Conservation (phyloP, 2,797 vertebrate species). For the Champsocephalus esox region DNA sequence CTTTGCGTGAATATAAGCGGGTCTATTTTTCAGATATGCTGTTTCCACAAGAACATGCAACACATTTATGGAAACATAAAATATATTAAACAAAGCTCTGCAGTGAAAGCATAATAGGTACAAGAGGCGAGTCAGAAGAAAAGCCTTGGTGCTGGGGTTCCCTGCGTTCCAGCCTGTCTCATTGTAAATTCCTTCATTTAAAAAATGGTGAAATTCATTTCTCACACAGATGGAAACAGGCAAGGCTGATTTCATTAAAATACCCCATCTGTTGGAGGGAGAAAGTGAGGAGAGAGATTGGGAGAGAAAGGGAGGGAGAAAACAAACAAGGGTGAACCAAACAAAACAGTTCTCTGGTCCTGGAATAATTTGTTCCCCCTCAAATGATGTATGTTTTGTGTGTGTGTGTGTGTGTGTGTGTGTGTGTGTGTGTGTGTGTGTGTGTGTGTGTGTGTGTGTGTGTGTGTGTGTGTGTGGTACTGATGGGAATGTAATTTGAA, state of each 20-base stretch:
- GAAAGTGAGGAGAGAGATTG: constrained; percentile 30
- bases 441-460: constrained; percentile 34
- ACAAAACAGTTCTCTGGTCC: constrained; percentile 73
- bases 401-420: constrained; percentile 35
- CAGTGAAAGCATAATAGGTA: constrained; percentile 37
- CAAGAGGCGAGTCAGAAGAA: constrained; percentile 28
- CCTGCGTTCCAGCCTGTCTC: constrained; percentile 69
- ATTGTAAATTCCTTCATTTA: constrained; percentile 78
- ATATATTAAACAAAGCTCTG: constrained; percentile 29
- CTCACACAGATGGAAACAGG: constrained; percentile 83
- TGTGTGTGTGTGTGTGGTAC: constrained; percentile 42
- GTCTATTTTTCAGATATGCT: not conserved
- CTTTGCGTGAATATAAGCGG: not conserved
- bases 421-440: constrained; percentile 26
- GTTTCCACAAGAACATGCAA: not conserved
- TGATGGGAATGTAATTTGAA: constrained; percentile 68
- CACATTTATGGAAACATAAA: constrained; percentile 11
- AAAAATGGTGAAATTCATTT: constrained; percentile 81
- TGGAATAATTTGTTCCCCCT: constrained; percentile 74
- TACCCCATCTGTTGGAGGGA: constrained; percentile 75
- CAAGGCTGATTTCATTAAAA: constrained; percentile 83
- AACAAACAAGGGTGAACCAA: constrained; percentile 73
- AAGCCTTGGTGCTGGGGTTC: constrained; percentile 46
- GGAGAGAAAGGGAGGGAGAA: constrained; percentile 7
- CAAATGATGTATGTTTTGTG: constrained; percentile 35